Conservation (phyloP, 1,140 invertebrate species). For the Drosophila rufa region DNA sequence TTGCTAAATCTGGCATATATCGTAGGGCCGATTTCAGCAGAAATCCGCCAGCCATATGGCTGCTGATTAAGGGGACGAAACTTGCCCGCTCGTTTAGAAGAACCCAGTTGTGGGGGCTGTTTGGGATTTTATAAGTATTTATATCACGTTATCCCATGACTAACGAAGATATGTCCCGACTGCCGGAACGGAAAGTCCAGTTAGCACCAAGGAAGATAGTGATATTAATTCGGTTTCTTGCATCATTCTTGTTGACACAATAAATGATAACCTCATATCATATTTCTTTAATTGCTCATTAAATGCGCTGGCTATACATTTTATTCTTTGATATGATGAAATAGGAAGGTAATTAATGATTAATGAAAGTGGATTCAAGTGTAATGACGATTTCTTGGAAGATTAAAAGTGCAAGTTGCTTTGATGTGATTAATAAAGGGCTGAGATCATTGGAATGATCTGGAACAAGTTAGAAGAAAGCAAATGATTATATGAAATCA, state of each 20-base stretch:
- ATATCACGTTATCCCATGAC: slow-evolving; percentile 9
- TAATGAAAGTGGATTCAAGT: neutral
- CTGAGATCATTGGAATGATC: neutral
- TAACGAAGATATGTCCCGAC: slow-evolving; percentile 6
- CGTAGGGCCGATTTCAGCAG: slow-evolving; percentile 1
- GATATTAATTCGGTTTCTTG: neutral
- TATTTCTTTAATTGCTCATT: slow-evolving; percentile 5
- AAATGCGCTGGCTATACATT: neutral
- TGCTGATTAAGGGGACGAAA: neutral
- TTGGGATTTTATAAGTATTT: slow-evolving; percentile 1
- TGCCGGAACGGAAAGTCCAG: neutral
- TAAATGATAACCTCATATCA: neutral
- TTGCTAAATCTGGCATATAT: slow-evolving; percentile 9
- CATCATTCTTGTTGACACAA: slow-evolving; percentile 3
- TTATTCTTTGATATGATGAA: neutral
- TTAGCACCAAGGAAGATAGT: slow-evolving; percentile 5
- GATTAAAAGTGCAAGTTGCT: neutral
- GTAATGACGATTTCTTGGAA: neutral
- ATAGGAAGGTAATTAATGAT: neutral
- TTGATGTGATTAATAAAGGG: neutral
- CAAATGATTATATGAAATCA: no score
- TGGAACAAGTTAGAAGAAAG: neutral
- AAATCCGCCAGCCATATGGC: neutral
- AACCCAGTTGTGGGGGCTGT: neutral
- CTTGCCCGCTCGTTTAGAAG: neutral